Conservation (phyloP, 2,797 vertebrate species). For the Gorsachius magnificus region DNA sequence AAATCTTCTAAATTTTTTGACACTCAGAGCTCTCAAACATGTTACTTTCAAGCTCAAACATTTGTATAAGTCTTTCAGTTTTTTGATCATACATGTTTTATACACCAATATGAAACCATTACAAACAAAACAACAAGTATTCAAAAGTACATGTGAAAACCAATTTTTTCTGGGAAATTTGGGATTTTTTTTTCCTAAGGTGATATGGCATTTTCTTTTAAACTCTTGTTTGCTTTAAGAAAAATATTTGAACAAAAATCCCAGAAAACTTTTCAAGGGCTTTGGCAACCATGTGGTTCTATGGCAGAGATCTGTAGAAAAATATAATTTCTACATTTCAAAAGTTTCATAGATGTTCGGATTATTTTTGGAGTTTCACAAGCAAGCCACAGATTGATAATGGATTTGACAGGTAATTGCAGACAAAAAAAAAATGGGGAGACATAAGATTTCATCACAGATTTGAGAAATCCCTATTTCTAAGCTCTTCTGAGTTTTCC, state of each 20-base stretch:
- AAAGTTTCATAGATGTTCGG: neutral
- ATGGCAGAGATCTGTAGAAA: neutral
- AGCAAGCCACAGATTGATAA: neutral
- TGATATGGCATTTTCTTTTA: too few species aligned
- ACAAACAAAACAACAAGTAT: neutral
- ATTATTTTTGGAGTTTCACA: neutral
- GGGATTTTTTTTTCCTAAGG: too few species aligned
- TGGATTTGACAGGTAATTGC: neutral
- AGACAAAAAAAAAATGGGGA: neutral
- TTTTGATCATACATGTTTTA: neutral
- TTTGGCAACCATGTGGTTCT: neutral
- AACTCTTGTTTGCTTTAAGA: too few species aligned
- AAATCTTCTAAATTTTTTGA: neutral
- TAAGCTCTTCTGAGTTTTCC: neutral
- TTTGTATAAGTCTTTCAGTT: neutral
- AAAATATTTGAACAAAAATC: too few species aligned
- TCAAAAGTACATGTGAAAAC: neutral
- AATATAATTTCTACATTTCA: neutral
- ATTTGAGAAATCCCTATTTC: neutral
- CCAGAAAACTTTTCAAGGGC: too few species aligned
- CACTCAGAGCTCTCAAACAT: neutral
- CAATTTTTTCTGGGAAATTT: too few species aligned
- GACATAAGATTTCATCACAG: neutral
- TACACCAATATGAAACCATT: neutral
- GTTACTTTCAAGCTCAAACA: neutral